phyloP scores from a whole-genome alignment of 2,888 invertebrate genomes.

The Pyrrhia umbra region DNA sequence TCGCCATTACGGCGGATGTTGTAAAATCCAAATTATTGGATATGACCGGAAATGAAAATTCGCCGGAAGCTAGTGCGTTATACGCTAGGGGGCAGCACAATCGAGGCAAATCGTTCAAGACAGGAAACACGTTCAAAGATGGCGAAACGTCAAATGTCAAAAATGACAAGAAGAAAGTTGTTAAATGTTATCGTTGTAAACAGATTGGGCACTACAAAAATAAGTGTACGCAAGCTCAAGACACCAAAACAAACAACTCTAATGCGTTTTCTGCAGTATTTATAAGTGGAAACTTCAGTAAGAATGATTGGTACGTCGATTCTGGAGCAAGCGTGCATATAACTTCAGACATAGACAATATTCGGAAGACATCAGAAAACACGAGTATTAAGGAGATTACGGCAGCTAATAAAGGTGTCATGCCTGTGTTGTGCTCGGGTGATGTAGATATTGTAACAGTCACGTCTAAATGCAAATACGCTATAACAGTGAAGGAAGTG shows the following conservation, averaged over 20 bases:
- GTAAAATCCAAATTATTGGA: too few species aligned
- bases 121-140: too few species aligned
- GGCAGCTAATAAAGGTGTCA: constrained; percentile 4
- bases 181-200: too few species aligned
- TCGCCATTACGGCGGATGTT: not conserved
- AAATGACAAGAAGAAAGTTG: too few species aligned
- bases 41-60: too few species aligned
- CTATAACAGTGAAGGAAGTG: constrained; percentile 4
- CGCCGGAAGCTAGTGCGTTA: too few species aligned
- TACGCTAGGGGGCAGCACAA: too few species aligned
- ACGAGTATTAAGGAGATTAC: constrained; percentile 14
- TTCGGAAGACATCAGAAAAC: constrained; percentile 1
- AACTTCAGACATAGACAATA: constrained; percentile 7
- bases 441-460: constrained; percentile 13
- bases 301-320: constrained; percentile 4
- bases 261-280: constrained; percentile 5
- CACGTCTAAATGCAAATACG: constrained; percentile 2
- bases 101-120: too few species aligned
- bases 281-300: not conserved
- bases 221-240: not conserved
- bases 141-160: too few species aligned
- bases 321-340: constrained; percentile 6
- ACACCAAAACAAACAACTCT: not conserved
- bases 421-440: constrained; percentile 15
- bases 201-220: too few species aligned